phyloP scores from a whole-genome alignment of 2,888 invertebrate genomes.

The Melipona bicolor region DNA sequence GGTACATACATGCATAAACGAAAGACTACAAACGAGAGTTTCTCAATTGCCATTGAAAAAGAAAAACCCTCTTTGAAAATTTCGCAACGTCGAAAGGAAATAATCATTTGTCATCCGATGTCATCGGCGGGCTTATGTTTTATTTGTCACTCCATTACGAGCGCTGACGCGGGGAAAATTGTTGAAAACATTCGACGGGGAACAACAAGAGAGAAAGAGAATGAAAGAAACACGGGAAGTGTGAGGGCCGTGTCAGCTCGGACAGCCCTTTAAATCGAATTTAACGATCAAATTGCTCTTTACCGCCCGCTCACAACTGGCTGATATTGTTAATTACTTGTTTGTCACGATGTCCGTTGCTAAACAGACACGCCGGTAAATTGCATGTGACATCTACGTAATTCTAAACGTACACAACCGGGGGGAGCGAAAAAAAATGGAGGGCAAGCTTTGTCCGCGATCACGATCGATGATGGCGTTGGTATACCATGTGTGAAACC shows the following conservation, averaged over 20 bases:
- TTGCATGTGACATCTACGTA: constrained; percentile 50
- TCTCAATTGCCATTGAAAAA: no score
- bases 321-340: constrained; percentile 59
- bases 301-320: constrained; percentile 23
- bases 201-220: background rate
- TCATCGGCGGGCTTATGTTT: constrained; percentile 33
- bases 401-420: constrained; percentile 47
- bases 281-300: constrained; percentile 49
- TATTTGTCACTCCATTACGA: constrained; percentile 47
- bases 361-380: constrained; percentile 51
- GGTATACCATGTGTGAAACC: background rate
- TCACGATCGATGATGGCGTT: background rate
- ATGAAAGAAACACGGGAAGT: background rate
- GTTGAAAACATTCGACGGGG: background rate
- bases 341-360: constrained; percentile 50
- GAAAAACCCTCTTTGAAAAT: background rate
- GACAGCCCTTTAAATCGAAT: constrained; percentile 53
- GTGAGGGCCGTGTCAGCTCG: background rate
- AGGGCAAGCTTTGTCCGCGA: background rate
- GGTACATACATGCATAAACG: no score
- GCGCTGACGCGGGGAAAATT: constrained; percentile 14
- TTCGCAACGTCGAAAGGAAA: background rate
- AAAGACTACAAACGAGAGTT: no score
- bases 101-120: constrained; percentile 26
- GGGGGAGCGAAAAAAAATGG: background rate